phyloP scores from a whole-genome alignment of 1,140 invertebrate genomes.

The Calephelis virginiensis region DNA sequence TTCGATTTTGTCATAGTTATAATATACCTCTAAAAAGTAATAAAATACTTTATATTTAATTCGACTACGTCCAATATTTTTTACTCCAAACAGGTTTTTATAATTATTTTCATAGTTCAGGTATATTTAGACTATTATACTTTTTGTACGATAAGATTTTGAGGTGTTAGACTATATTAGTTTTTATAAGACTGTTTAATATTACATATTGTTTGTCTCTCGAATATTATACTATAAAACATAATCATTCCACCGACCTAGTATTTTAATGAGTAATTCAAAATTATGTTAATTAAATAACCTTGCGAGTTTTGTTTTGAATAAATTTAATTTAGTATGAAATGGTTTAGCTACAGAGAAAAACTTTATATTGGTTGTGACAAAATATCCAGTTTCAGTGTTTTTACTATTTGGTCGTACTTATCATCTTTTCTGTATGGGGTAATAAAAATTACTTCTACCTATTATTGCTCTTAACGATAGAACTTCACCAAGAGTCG shows the following conservation, averaged over 20 bases:
- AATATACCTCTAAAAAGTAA: not conserved
- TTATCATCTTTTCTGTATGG: too few species aligned
- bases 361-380: too few species aligned
- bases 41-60: not conserved
- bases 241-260: slow-evolving; percentile 72
- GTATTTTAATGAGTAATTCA: slow-evolving; percentile 37
- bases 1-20: slow-evolving; percentile 32
- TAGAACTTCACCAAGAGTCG: too few species aligned
- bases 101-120: slow-evolving; percentile 4
- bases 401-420: too few species aligned
- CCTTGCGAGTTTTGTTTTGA: not conserved
- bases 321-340: not conserved
- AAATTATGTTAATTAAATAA: slow-evolving; percentile 9
- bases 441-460: too few species aligned
- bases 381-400: not conserved
- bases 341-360: not conserved
- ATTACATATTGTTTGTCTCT: slow-evolving; percentile 1
- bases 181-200: slow-evolving; percentile 65
- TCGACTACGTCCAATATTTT: slow-evolving; percentile 1
- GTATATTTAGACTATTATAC: slow-evolving; percentile 20
- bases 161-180: slow-evolving; percentile 13
- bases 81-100: slow-evolving; percentile 1
- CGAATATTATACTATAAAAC: slow-evolving; percentile 54
- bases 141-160: slow-evolving; percentile 39
- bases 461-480: too few species aligned